Base-by-base conservation (phyloP, 1,140 invertebrate species). In the Drosophila pseudoobscura region DNA sequence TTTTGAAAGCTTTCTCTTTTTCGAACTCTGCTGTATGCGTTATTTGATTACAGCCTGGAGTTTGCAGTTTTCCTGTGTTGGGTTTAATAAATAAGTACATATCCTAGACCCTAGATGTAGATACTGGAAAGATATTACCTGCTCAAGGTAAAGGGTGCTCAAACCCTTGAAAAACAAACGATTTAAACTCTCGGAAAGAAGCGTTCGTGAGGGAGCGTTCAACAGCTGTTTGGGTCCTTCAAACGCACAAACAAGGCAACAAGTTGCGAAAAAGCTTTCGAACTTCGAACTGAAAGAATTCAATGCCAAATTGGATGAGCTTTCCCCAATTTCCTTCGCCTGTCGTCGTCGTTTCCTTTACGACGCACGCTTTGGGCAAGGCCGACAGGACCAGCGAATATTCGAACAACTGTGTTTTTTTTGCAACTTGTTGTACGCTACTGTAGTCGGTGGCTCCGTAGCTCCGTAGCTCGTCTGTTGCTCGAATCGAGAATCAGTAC, bases 251-350 rank as follows among this genome's bases (percentile, higher is more conserved):
- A 70, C 58, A 76, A 76, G 84, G 83, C 83, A 88, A 88, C 83
- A 88, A 88, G 83, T 88, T 88, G 84, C 71, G 83, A 88, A 88
- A 88, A 88, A 88, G 83, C 83, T 88, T 88, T 88, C 83, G 84
- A 79, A 79, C 55, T 82, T 82, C 44, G 62, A 57, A 50, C 65
- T 75, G 46, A 64, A 49, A 64, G 52, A 80, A 65, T 26, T 26
- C 24, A 26, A 26, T 26, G 24, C 24, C 24, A 26, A 26, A 26
- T 26, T 26, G 24, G 24, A 26, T 26, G 24, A 26, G 24, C 24
- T 26, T 26, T 26, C 24, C 24, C 24, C 24, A 26, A 26, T 88
- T 83, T 55, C 41, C 62, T 44, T 50, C 20, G 31, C 31, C 31
- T 35, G 31, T 11, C 35, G 35, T 35, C 7, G 35, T 39, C 7